Evolutionary conservation across 2,797 vertebrate species (phyloP).

Genomic region (Myotis pilosus): DNA sequence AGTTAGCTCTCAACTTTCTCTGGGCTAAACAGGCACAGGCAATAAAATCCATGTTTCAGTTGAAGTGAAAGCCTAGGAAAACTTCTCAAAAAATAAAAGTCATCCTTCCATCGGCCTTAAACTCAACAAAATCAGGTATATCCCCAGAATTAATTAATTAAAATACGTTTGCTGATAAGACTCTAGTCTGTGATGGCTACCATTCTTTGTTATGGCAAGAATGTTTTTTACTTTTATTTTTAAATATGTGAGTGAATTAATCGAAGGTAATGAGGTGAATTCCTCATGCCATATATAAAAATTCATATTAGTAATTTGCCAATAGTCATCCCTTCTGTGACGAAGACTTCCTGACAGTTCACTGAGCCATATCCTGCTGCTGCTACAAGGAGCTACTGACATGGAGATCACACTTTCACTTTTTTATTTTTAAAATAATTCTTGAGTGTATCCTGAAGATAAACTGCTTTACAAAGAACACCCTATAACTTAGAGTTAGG

Average conservation of each 20-base stretch:
- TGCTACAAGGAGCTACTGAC: not conserved
- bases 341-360: not conserved
- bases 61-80: not conserved
- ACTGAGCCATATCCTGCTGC: not conserved
- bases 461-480: not conserved
- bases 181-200: not conserved
- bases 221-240: not conserved
- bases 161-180: not conserved
- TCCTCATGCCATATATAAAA: not conserved
- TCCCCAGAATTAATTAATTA: not conserved
- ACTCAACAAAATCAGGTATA: not conserved
- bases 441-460: not conserved
- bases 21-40: not conserved
- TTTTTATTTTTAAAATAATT: slow-evolving; percentile 16
- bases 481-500: not conserved
- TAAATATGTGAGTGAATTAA: not conserved
- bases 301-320: not conserved
- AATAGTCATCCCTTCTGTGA: not conserved
- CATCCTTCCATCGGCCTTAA: not conserved
- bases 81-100: not conserved
- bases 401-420: not conserved
- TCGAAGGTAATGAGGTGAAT: not conserved
- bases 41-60: not conserved
- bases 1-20: not conserved
- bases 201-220: not conserved